Evolutionary conservation across 2,797 vertebrate genomes (phyloP).

Genomic region (Knipowitschia caucasica): DNA sequence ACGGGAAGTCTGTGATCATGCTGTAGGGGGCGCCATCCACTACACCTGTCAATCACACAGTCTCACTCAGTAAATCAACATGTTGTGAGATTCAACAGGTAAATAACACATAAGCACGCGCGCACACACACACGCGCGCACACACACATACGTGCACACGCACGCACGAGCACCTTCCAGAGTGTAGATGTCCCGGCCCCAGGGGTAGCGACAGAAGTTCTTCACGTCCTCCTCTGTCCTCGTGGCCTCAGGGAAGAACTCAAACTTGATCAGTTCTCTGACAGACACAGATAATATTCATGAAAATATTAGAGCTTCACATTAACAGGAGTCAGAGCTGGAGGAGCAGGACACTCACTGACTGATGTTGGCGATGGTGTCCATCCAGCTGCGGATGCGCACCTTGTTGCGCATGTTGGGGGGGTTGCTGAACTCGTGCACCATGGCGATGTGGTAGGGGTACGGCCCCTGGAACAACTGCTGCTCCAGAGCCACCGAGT

Average conservation of each 20-base stretch:
- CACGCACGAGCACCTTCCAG: too few species aligned
- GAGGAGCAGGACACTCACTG: conserved; percentile 80
- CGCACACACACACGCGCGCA: too few species aligned
- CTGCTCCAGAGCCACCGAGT: conserved; percentile 88
- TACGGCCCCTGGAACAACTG: conserved; percentile 96
- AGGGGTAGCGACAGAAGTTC: conserved; percentile 89
- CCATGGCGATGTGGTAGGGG: conserved; percentile 94
- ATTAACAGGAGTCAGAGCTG: too few species aligned
- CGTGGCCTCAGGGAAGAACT: conserved; percentile 98
- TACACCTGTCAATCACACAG: conserved; percentile 70
- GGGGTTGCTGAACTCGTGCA: conserved; percentile 97
- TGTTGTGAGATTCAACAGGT: background rate
- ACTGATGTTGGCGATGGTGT: conserved; percentile 97
- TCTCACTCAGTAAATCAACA: too few species aligned
- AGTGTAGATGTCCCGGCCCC: conserved; percentile 96
- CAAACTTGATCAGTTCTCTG: conserved; percentile 97
- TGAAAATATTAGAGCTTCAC: background rate
- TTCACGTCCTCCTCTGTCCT: conserved; percentile 92
- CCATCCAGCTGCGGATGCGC: conserved; percentile 98
- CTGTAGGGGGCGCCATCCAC: conserved; percentile 94
- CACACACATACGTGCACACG: too few species aligned
- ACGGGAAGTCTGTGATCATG: conserved; percentile 97
- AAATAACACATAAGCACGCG: too few species aligned
- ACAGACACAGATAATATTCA: conserved; percentile 1
- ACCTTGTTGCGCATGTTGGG: conserved; percentile 98